Base-by-base conservation (phyloP, 2,797 vertebrate species). In the Uromys caudimaculatus region DNA sequence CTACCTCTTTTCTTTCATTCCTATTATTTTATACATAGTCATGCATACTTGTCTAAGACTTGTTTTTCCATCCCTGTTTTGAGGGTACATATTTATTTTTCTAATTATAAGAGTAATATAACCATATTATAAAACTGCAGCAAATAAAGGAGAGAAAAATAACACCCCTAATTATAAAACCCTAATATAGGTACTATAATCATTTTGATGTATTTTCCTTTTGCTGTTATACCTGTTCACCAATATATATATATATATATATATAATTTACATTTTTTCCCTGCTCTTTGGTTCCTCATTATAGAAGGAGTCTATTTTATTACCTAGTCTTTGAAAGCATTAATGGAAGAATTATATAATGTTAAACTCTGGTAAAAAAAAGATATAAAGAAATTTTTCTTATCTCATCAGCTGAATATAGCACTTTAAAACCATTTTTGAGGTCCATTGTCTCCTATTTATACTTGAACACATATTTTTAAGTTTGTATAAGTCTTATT, bases 111-210 rank as follows among this genome's bases (percentile, higher is more conserved):
- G 35, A 78, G 5, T 50, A 93, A 81, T 69, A 87, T 78, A n/a
- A 58, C 38, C 35, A n/a, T 44, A 79, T 79, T 81, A 88, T 7
- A 38, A 41, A 41, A n/a, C 23, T 93, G 12, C 38, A 23, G 52
- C 10, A 41, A 93, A 78, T 44, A 78, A 77, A 85, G 12, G 58
- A 77, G 71, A 93, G 60, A 93, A 93, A 93, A 87, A 56, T 64
- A 78, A 47, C 75, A 79, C 29, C 27, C 3, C 1, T 93, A 69
- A 78, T n/a, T 87, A 17, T 27, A 35, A 87, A 85, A 14, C 27
- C 71, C 27, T 54, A 77, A n/a, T 44, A 44, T 17, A 64, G n/a
- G 58, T 23, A 44, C 32, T 77, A 79, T 78, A 69, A 69, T 67
- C 23, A 58, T 69, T 93, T 87, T 78, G 29, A 86, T 78, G 10